Conservation (phyloP, 2,797 vertebrate species). For the Dromococcyx pavoninus region DNA sequence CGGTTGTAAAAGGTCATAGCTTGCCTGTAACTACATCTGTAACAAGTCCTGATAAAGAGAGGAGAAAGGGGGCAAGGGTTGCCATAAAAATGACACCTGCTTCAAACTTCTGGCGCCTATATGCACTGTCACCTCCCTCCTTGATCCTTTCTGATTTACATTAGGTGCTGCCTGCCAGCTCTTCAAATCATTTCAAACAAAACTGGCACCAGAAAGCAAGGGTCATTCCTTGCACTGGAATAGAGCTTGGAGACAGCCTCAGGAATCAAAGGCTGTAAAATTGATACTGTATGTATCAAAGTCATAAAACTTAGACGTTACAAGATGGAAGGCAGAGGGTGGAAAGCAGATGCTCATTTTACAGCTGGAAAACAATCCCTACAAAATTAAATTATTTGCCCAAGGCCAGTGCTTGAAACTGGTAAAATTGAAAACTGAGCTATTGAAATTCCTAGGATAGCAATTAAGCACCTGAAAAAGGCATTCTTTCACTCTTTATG, state of each 20-base stretch:
- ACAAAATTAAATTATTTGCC: background rate
- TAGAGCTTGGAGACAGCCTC: background rate
- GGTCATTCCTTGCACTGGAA: background rate
- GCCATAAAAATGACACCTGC: too few species aligned
- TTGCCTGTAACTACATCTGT: background rate
- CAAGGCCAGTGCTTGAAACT: background rate
- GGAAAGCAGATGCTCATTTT: background rate
- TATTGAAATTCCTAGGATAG: background rate
- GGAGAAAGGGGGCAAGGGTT: background rate
- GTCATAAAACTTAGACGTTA: background rate
- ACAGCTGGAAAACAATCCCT: background rate
- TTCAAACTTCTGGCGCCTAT: background rate
- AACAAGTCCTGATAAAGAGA: background rate
- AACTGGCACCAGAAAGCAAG: background rate
- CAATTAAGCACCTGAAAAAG: background rate
- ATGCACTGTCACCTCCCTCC: background rate
- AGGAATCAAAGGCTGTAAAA: background rate
- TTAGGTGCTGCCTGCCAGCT: background rate
- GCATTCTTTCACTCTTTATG: background rate
- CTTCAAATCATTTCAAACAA: background rate
- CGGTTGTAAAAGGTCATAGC: accelerated
- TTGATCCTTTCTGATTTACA: background rate
- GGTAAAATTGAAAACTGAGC: background rate
- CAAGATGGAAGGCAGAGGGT: background rate
- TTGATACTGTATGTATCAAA: background rate